phyloP scores from a whole-genome alignment of 2,888 invertebrate species.

The Spodoptera littoralis region DNA sequence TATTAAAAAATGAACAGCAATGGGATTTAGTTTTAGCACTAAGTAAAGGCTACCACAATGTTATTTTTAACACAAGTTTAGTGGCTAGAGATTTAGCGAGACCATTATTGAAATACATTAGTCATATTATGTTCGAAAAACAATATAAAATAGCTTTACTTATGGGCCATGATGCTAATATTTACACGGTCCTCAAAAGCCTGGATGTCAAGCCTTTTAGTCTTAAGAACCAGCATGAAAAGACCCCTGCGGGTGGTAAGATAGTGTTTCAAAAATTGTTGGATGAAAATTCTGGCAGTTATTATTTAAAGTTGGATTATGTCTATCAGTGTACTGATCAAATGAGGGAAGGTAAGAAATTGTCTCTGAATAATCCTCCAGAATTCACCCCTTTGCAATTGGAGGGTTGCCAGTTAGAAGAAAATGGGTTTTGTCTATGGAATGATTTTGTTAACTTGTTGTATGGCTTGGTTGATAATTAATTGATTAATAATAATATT shows the following conservation, averaged over 20 bases:
- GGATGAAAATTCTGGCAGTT: conserved; percentile 54
- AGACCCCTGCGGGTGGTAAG: conserved; percentile 77
- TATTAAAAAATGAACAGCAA: conserved; percentile 55
- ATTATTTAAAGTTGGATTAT: conserved; percentile 74
- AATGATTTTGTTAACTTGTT: conserved; percentile 66
- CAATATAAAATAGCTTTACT: conserved; percentile 68
- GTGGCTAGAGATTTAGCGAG: conserved; percentile 76
- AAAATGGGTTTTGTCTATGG: conserved; percentile 77
- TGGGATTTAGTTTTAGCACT: conserved; percentile 73
- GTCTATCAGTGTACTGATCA: conserved; percentile 76
- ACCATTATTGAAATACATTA: conserved; percentile 73
- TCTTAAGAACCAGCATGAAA: conserved; percentile 71
- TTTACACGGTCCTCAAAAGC: conserved; percentile 73
- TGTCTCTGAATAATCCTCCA: conserved; percentile 73
- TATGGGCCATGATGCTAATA: conserved; percentile 83
- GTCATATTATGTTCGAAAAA: conserved; percentile 64
- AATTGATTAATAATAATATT: not conserved
- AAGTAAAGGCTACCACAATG: conserved; percentile 74
- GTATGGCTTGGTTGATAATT: conserved; percentile 14
- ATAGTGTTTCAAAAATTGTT: conserved; percentile 81
- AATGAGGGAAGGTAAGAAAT: conserved; percentile 66
- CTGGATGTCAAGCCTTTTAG: conserved; percentile 69
- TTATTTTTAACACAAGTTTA: conserved; percentile 75
- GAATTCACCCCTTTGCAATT: conserved; percentile 68
- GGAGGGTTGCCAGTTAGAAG: conserved; percentile 65